phyloP scores from a whole-genome alignment of 2,113 vertebrate genomes.

The Scomber scombrus region DNA sequence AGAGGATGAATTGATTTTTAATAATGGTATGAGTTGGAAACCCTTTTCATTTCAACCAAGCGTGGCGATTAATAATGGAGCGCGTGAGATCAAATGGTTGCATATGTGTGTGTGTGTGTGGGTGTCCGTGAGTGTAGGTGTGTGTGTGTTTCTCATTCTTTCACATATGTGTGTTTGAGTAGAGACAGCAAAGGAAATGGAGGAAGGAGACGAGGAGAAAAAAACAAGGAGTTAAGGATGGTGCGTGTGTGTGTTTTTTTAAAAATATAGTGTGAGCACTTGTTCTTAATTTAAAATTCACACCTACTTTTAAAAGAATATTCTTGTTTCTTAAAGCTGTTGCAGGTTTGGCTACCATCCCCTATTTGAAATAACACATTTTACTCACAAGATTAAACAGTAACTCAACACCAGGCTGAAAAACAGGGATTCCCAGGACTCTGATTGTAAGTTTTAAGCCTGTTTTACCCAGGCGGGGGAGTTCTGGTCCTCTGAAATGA shows the following conservation, averaged over 20 bases:
- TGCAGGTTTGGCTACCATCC: background rate
- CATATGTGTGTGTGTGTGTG: constrained; percentile 12
- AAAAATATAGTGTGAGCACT: background rate
- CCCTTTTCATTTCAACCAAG: constrained; percentile 60
- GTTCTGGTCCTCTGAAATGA: too few relatives aligned
- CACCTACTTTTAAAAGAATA: background rate
- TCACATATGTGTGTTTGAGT: background rate
- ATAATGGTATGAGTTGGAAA: constrained; percentile 57
- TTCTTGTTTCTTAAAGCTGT: background rate
- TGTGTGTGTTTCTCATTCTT: constrained; percentile 7
- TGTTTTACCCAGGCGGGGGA: too few relatives aligned
- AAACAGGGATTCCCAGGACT: too few relatives aligned
- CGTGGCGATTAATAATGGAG: constrained; percentile 52
- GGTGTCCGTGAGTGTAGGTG: background rate
- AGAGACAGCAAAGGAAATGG: background rate
- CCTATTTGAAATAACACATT: background rate
- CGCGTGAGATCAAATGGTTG: constrained; percentile 30
- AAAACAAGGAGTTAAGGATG: background rate
- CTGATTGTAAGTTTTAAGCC: too few relatives aligned
- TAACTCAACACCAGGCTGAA: too few relatives aligned
- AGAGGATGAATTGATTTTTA: constrained; percentile 62
- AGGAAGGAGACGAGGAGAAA: background rate
- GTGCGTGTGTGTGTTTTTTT: background rate
- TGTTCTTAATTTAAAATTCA: constrained; percentile 17
- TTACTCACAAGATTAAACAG: too few relatives aligned